phyloP scores from a whole-genome alignment of 2,113 vertebrate species.

The Coturnix japonica region DNA sequence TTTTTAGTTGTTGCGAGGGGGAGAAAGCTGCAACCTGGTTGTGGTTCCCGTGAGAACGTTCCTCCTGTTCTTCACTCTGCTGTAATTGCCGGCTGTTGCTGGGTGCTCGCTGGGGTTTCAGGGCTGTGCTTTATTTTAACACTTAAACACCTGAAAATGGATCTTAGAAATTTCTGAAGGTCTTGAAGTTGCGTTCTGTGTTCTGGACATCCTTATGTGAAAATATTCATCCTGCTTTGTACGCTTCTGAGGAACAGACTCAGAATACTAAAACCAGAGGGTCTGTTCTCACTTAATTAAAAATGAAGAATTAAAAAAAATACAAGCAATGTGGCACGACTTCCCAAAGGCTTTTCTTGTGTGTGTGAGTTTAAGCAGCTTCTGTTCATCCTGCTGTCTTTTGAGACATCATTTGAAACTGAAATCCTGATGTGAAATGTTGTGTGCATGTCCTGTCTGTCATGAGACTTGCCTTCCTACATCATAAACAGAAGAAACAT shows the following conservation, averaged over 20 bases:
- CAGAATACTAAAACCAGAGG: not conserved
- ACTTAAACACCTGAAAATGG: not conserved
- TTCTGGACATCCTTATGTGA: not conserved
- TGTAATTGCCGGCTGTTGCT: not conserved
- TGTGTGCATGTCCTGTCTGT: not conserved
- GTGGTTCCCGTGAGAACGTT: not conserved
- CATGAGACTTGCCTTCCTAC: not conserved
- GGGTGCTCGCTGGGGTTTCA: not conserved
- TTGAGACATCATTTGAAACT: not conserved
- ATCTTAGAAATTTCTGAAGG: not conserved
- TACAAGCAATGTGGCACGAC: not conserved
- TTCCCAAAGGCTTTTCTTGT: not conserved
- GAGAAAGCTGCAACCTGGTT: not conserved
- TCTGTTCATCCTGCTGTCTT: not conserved
- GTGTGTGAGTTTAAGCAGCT: not conserved
- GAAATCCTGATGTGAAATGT: not conserved
- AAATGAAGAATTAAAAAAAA: not conserved
- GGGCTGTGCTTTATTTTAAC: not conserved
- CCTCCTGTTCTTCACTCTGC: not conserved
- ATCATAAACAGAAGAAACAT: not conserved
- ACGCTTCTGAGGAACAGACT: not conserved
- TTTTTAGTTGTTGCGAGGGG: not conserved
- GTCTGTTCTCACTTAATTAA: not conserved
- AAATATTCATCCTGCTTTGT: not conserved
- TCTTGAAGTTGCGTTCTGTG: not conserved